Conservation (phyloP, 2,113 vertebrate species). For the Orientallactaga bullata region DNA sequence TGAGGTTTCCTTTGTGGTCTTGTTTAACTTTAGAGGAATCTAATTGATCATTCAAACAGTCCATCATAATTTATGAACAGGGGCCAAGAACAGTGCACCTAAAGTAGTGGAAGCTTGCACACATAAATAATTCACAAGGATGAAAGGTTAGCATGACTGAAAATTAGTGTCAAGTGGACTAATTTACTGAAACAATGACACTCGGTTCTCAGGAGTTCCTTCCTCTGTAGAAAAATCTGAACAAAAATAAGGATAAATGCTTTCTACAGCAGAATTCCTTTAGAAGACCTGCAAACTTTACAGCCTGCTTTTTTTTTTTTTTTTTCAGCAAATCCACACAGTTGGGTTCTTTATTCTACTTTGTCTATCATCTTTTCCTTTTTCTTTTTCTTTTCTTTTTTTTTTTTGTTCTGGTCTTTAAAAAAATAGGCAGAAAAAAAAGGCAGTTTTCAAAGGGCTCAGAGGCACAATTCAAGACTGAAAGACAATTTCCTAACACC, state of each 20-base stretch:
- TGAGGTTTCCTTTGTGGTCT: slow-evolving; percentile 4
- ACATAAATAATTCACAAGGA: slow-evolving; percentile 14
- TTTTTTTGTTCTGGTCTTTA: slow-evolving; percentile 55
- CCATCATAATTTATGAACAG: slow-evolving; percentile 46
- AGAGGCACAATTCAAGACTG: slow-evolving; percentile 56
- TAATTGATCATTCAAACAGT: slow-evolving; percentile 15
- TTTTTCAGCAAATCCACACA: slow-evolving; percentile 51
- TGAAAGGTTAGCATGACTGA: slow-evolving; percentile 40
- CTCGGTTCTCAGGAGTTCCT: not conserved
- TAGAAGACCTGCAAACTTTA: slow-evolving; percentile 36
- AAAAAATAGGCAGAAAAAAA: slow-evolving; percentile 69
- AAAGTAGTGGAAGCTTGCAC: not conserved
- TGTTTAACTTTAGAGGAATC: slow-evolving; percentile 32
- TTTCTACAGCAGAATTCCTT: not conserved
- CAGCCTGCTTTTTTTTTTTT: not conserved
- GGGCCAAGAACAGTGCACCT: not conserved
- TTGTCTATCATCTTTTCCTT: slow-evolving; percentile 1
- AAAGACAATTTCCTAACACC: slow-evolving; percentile 58
- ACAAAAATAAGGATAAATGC: not conserved
- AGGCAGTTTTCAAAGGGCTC: slow-evolving; percentile 61
- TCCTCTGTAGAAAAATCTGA: not conserved
- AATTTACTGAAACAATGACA: slow-evolving; percentile 1
- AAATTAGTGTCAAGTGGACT: slow-evolving; percentile 40
- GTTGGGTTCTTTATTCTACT: slow-evolving; percentile 62
- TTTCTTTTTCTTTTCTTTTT: too few species aligned